phyloP scores from a whole-genome alignment of 1,140 invertebrate species.

The Polypedilum vanderplanki region DNA sequence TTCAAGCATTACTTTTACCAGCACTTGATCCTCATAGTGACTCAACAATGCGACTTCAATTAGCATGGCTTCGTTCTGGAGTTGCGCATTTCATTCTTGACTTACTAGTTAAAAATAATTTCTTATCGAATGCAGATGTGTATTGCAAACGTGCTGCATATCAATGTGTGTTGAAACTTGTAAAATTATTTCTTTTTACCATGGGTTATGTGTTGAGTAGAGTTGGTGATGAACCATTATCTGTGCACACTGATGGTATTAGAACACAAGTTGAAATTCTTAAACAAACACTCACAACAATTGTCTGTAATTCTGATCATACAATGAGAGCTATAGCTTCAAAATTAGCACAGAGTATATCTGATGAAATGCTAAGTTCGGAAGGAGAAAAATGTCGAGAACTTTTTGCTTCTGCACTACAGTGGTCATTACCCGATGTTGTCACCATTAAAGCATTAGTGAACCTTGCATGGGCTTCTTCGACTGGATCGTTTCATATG shows the following conservation, averaged over 20 bases:
- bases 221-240: slow-evolving; percentile 41
- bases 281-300: slow-evolving; percentile 45
- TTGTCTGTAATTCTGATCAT: slow-evolving; percentile 51
- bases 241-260: slow-evolving; percentile 38
- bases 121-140: slow-evolving; percentile 73
- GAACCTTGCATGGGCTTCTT: slow-evolving; percentile 70
- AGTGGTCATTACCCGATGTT: slow-evolving; percentile 58
- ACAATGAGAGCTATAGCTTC: slow-evolving; percentile 64
- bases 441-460: slow-evolving; percentile 62
- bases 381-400: slow-evolving; percentile 48
- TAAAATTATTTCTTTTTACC: slow-evolving; percentile 81
- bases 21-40: slow-evolving; percentile 75
- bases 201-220: slow-evolving; percentile 58
- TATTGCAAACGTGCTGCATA: slow-evolving; percentile 78
- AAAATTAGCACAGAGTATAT: slow-evolving; percentile 63
- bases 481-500: slow-evolving; percentile 60
- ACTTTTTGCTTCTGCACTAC: slow-evolving; percentile 51
- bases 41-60: slow-evolving; percentile 78
- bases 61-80: slow-evolving; percentile 63
- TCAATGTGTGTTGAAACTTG: slow-evolving; percentile 78
- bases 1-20: slow-evolving; percentile 89
- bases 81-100: slow-evolving; percentile 73
- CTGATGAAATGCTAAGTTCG: slow-evolving; percentile 48
- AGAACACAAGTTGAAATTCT: slow-evolving; percentile 43
- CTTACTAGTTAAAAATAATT: slow-evolving; percentile 82